Conservation (phyloP, 2,797 vertebrate species). For the Amblyopsis hoosieri region DNA sequence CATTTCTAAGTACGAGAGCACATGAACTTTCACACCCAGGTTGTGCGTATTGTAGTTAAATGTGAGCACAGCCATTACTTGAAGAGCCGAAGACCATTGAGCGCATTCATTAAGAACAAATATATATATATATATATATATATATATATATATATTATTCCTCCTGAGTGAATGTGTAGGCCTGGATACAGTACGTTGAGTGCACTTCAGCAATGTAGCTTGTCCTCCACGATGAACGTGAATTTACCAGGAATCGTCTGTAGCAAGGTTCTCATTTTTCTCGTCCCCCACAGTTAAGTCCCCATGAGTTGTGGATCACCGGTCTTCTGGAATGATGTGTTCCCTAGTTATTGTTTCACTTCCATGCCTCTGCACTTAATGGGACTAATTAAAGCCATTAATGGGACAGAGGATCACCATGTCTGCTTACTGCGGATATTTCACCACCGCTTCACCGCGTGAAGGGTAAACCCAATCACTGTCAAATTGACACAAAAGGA, state of each 20-base stretch:
- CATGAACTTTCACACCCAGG: no score
- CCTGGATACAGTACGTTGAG: background rate
- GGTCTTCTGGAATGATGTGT: slow-evolving; percentile 54
- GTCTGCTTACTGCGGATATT: slow-evolving; percentile 44
- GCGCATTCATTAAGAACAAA: background rate
- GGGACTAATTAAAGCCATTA: slow-evolving; percentile 74
- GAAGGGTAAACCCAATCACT: slow-evolving; percentile 70
- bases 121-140: background rate
- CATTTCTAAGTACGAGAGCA: no score
- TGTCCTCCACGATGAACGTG: slow-evolving; percentile 6
- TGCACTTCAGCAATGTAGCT: slow-evolving; percentile 6
- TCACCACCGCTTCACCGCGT: slow-evolving; percentile 49
- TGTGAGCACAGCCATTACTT: background rate
- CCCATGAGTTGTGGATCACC: slow-evolving; percentile 56
- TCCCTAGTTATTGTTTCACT: slow-evolving; percentile 75
- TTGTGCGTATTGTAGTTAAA: background rate
- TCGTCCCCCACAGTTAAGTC: slow-evolving; percentile 18
- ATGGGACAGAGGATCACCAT: slow-evolving; percentile 62
- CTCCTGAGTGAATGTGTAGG: slow-evolving; percentile 10
- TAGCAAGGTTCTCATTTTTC: slow-evolving; percentile 15
- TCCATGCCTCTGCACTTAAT: slow-evolving; percentile 69
- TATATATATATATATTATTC: background rate
- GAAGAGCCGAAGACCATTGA: no score
- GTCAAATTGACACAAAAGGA: slow-evolving; percentile 63
- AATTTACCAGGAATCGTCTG: slow-evolving; percentile 1